phyloP scores from a whole-genome alignment of 2,113 vertebrate species.

The Carollia perspicillata region DNA sequence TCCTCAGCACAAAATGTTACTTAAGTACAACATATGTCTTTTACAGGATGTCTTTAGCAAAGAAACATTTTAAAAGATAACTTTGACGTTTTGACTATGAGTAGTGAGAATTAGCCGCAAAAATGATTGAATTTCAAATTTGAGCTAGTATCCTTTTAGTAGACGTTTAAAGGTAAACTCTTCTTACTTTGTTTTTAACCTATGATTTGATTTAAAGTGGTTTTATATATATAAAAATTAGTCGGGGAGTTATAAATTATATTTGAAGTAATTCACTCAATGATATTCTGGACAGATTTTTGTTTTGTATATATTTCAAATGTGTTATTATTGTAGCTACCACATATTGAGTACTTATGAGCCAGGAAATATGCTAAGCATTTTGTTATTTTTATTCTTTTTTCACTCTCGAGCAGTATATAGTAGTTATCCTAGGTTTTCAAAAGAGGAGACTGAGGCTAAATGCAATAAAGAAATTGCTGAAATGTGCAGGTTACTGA shows the following conservation, averaged over 20 bases:
- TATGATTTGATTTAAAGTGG: slow-evolving; percentile 18
- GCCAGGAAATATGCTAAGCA: background rate
- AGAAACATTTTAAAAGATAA: slow-evolving; percentile 15
- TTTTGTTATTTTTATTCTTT: slow-evolving; percentile 2
- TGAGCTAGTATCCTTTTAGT: background rate
- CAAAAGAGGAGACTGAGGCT: background rate
- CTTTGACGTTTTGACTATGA: background rate
- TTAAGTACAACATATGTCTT: background rate
- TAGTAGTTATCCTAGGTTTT: background rate
- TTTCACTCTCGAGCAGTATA: background rate
- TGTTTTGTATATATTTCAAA: background rate
- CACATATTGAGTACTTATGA: background rate
- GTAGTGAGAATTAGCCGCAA: background rate
- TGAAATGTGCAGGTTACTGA: background rate
- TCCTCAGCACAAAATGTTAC: background rate
- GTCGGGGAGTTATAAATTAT: background rate
- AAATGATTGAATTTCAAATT: background rate
- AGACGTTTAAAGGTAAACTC: background rate
- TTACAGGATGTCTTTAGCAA: background rate
- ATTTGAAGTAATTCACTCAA: background rate
- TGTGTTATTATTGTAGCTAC: background rate
- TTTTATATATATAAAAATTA: background rate
- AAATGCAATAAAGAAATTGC: background rate
- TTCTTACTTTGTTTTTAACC: background rate
- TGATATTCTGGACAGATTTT: background rate